Evolutionary conservation across 2,113 vertebrate genomes (phyloP), one percentile per base, ranked within the genome.

Genomic region (Chamaea fasciata): DNA sequence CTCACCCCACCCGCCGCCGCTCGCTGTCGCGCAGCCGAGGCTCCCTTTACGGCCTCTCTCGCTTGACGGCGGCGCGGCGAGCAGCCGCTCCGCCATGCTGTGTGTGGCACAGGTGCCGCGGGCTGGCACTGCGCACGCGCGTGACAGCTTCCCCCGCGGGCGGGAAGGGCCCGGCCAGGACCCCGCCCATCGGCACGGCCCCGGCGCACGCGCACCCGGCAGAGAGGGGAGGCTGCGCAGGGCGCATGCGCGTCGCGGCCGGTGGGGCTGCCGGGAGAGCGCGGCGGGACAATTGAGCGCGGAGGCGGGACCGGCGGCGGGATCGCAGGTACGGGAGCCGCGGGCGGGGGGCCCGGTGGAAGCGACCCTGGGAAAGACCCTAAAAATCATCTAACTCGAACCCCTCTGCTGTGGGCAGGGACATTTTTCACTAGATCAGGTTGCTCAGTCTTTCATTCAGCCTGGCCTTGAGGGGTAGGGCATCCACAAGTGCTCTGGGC

Each of bases 141-240:
- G 9, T 1, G 1, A 0, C 10, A 0, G 3, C 0, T n/a, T 1
- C 1, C 13, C 31, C 46, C 0, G 2, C 0, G 23, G 10, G 47
- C 8, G 13, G 22, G 9, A 31, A n/a, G 31, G 16, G 42, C 30
- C 26, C 28, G 3, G 7, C 6, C 31, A 6, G 12, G 12, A 6
- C 1, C 55, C 46, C 24, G 2, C 15, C 55, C 26, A 15, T 13
- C 13, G 7, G 37, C 13, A 1, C 15, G 11, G 7, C 39, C 5
- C 41, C 19, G 6, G 50, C 70, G 62, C 70, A 65, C 3, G 82
- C 70, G 60, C 60, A 4, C 19, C 12, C 3, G 10, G 30, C 15
- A 28, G 33, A 19, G 10, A 23, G 20, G 7, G 44, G 4, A 1
- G 21, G 56, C 10, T 7, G 76, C 21, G 52, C 33, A 19, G 8